These are phyloP conservation scores for Trichosurus vulpecula DNA, from an alignment of 2,797 vertebrate genomes.

Conservation along the genomic window DNA sequence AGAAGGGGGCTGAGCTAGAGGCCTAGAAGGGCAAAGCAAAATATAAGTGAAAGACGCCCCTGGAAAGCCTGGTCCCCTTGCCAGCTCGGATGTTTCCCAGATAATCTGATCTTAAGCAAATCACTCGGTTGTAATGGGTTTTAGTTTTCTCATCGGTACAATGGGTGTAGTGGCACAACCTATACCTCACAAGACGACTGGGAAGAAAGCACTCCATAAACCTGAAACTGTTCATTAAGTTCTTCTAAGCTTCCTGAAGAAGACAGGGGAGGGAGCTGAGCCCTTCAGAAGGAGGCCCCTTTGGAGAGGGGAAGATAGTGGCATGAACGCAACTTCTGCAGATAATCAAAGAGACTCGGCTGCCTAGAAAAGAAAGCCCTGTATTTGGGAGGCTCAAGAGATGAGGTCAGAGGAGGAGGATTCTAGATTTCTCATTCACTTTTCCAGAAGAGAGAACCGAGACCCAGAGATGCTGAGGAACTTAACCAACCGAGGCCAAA, in stretches of 20 bases:
- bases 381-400: not conserved
- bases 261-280: not conserved
- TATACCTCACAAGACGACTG: not conserved
- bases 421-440: not conserved
- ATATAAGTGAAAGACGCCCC: not conserved
- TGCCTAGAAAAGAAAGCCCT: too few species aligned
- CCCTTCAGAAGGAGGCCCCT: not conserved
- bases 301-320: not conserved
- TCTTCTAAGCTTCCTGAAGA: not conserved
- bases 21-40: not conserved
- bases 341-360: not conserved
- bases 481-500: not conserved
- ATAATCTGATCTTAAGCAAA: not conserved
- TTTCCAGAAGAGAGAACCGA: not conserved
- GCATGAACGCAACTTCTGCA: not conserved
- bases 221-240: not conserved
- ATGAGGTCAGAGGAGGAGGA: not conserved
- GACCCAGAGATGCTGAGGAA: not conserved
- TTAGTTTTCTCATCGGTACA: not conserved
- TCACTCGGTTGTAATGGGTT: not conserved
- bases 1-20: not conserved
- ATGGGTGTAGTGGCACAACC: not conserved
- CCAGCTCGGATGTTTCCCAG: not conserved
- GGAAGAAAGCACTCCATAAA: not conserved
- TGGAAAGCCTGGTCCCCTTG: not conserved